Evolutionary conservation across 2,888 invertebrate species (phyloP).

Genomic region (Lomographa bimaculata): DNA sequence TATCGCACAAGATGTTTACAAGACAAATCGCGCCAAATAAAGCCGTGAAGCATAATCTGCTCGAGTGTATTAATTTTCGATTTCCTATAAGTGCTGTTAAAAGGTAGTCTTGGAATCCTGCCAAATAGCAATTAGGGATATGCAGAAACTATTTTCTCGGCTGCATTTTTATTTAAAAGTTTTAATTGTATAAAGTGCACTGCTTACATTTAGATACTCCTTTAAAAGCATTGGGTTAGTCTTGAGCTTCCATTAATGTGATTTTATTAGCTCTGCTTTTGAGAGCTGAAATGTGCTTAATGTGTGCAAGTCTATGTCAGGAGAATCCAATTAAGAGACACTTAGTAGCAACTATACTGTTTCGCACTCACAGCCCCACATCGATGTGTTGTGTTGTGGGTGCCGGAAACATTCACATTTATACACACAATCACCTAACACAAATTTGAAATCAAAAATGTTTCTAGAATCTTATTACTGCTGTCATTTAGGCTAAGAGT

Average conservation of each 20-base stretch:
- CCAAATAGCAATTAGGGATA: conserved; percentile 43
- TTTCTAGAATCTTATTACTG: too few relatives aligned
- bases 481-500: too few relatives aligned
- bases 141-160: conserved; percentile 33
- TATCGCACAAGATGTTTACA: too few relatives aligned
- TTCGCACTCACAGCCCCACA: too few relatives aligned
- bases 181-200: conserved; percentile 24
- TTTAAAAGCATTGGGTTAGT: conserved; percentile 2
- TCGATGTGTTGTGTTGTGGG: too few relatives aligned
- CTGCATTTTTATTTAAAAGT: conserved; percentile 20
- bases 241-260: conserved; percentile 26
- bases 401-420: too few relatives aligned
- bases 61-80: conserved; percentile 14
- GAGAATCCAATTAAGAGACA: conserved; percentile 22
- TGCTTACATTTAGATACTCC: conserved; percentile 7
- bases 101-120: conserved; percentile 13
- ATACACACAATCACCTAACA: too few relatives aligned
- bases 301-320: conserved; percentile 10
- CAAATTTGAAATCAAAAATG: too few relatives aligned
- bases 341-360: conserved; percentile 15
- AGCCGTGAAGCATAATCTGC: too few relatives aligned
- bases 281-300: conserved; percentile 24
- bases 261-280: conserved; percentile 29
- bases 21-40: too few relatives aligned
- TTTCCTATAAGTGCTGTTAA: conserved; percentile 12